Base-by-base conservation (phyloP, 2,113 vertebrate species). In the Excalfactoria chinensis region DNA sequence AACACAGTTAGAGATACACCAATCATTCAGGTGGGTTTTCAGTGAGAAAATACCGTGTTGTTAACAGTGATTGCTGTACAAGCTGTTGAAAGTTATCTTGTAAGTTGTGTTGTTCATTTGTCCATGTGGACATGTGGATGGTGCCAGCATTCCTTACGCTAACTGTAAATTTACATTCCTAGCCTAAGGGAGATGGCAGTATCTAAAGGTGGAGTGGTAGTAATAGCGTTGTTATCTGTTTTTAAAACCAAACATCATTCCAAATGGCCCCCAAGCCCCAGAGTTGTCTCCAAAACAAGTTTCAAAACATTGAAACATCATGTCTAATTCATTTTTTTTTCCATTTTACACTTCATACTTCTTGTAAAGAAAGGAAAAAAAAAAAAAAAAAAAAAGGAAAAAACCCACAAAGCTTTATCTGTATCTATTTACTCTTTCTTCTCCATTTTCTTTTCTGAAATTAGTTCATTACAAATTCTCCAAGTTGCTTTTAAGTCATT, bases 401-500 rank as follows among this genome's bases (percentile, higher is more conserved):
- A 46, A 46, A 0, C 1, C 6, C 32, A 35, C 4, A 43, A 43
- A 68, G 8, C 32, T 23, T 60, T 75, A 46, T 35, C 15, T 26
- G 5, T 77, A 6, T 46, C 49, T 77, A 6, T 74, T 82, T 63
- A 17, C 70, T 79, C 44, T 84, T 13, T 56, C 25, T n/a, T n/a
- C 30, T 81, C 22, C 10, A 9, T 75, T 81, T 84, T 74, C 67
- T 83, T 19, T 58, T 48, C 25, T 32, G 58, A 32, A 94, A 78
- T 84, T 71, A 84, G 48, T 78, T 92, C 44, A 72, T 78, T 86
- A 56, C 8, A 78, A 20, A 53, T 53, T 81, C 5, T 3, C n/a
- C 40, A 69, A 62, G 26, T 58, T 84, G 16, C 34, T 88, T 84
- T 90, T 49, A 81, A 76, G 59, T 75, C 44, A 56, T 88, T 68